Base-by-base conservation (phyloP, 2,113 vertebrate species). In the Brachirus orientalis region DNA sequence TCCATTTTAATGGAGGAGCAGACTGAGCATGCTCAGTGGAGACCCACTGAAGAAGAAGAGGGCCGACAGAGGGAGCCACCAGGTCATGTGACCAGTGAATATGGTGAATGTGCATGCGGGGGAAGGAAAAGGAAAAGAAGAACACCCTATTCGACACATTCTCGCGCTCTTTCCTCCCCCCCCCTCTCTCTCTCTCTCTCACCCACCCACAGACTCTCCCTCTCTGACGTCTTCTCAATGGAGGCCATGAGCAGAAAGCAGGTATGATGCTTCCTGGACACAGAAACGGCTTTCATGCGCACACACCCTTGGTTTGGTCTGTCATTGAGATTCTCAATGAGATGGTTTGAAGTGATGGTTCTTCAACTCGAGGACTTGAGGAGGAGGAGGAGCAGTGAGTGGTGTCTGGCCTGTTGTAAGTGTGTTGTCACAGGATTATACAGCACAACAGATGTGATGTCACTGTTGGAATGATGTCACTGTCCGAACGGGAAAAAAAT, bases 51-150 rank as follows among this genome's bases (percentile, higher is more conserved):
- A 86, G 72, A 72, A 59, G 62, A 72, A 59, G 62, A 77, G 79
- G 66, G 83, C 93, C 93, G 87, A 90, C 89, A 93, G 91, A 93
- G 90, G 92, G 91, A 93, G 91, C 91, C 82, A 87, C 77, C 83
- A 64, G 86, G 90, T 91, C 90, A 92, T 86, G 69, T 93, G 92
- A 91, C 86, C 80, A 40, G 55, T 38, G 80, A 86, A 43, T 6
- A 28, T 28, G 81, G 88, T 90, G 89, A 92, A 89, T 90, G 88
- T 88, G 90, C 88, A 89, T 88, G 83, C 85, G 86, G 82, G 85
- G 76, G 80, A 81, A 84, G 83, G 88, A 89, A 89, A 91, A 87
- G 84, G 84, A 79, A 86, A 86, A 83, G 80, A 89, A 80, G 87
- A 91, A 87, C 91, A 90, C 89, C 92, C 88, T 86, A 86, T 84